A percentile compares a stretch with the other conserved stretches of the same genome.
These are phyloP conservation scores for Colletes gigas DNA, from an alignment of 1,140 invertebrate genomes.

Conservation along the genomic window DNA sequence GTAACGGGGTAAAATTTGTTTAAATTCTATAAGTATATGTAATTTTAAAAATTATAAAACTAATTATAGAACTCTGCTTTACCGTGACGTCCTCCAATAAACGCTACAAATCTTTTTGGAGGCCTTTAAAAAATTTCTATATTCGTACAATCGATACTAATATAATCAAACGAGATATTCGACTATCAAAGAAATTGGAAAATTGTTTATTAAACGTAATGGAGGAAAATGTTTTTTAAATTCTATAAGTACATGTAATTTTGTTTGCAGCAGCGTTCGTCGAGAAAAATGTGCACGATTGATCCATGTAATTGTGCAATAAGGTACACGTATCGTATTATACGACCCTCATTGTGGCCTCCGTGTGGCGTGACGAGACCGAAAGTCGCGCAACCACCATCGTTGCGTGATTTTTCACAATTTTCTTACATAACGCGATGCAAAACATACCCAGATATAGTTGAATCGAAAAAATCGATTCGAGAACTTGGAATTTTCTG, in stretches of 20 bases:
- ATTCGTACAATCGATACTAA: too few relatives aligned
- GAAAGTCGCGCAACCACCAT: neutral
- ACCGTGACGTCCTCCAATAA: too few relatives aligned
- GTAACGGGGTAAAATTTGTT: too few relatives aligned
- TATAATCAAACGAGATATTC: too few relatives aligned
- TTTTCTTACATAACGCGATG: neutral
- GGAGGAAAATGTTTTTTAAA: too few relatives aligned
- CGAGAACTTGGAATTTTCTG: neutral
- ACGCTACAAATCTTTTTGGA: too few relatives aligned
- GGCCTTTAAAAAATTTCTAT: too few relatives aligned
- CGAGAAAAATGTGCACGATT: neutral
- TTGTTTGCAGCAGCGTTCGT: neutral
- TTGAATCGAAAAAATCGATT: slow-evolving; percentile 5
- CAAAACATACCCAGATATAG: neutral
- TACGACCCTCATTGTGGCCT: neutral
- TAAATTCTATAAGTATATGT: too few relatives aligned
- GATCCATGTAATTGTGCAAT: neutral
- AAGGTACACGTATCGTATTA: neutral
- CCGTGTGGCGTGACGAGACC: neutral
- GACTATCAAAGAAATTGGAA: too few relatives aligned
- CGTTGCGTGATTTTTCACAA: slow-evolving; percentile 33
- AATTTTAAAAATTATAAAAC: too few relatives aligned
- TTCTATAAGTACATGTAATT: neutral
- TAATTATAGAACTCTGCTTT: too few relatives aligned
- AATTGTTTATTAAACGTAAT: too few relatives aligned